Conservation (phyloP, 1,140 invertebrate species). For the Centruroides sculpturatus region DNA sequence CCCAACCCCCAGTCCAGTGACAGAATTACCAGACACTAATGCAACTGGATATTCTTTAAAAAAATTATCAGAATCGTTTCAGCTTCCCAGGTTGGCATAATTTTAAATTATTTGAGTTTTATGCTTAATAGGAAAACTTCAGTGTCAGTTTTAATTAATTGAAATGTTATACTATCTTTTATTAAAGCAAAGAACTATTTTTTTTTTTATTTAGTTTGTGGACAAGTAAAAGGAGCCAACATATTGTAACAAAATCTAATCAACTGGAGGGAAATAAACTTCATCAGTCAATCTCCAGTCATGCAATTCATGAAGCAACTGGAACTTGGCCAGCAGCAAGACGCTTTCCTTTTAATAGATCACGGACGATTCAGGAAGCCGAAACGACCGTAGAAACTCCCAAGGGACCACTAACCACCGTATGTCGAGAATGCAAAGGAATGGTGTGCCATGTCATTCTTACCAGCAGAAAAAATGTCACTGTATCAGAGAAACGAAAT, state of each 20-base stretch:
- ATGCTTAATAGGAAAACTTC: too few species aligned
- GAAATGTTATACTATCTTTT: too few species aligned
- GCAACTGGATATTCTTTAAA: constrained; percentile 14
- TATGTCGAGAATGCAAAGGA: constrained; percentile 85
- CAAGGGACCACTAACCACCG: constrained; percentile 52
- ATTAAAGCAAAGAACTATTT: too few species aligned
- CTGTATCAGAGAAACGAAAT: constrained; percentile 2
- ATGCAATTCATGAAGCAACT: constrained; percentile 4
- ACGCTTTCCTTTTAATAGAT: constrained; percentile 5
- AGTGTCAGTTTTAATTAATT: too few species aligned
- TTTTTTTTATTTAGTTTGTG: not conserved
- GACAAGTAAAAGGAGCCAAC: not conserved
- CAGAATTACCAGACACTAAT: constrained; percentile 29
- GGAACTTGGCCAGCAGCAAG: constrained; percentile 10
- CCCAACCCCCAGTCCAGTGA: constrained; percentile 52
- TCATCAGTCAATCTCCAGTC: constrained; percentile 6
- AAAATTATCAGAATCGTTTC: constrained; percentile 10
- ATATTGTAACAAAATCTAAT: not conserved
- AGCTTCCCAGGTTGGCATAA: constrained; percentile 8
- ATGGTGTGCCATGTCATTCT: constrained; percentile 85
- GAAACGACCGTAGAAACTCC: not conserved
- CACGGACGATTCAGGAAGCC: constrained; percentile 2
- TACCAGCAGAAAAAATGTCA: constrained; percentile 22
- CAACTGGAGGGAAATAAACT: not conserved
- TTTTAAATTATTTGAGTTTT: not conserved